Conservation (phyloP, 2,888 invertebrate species). For the Pseudanteris insignis region DNA sequence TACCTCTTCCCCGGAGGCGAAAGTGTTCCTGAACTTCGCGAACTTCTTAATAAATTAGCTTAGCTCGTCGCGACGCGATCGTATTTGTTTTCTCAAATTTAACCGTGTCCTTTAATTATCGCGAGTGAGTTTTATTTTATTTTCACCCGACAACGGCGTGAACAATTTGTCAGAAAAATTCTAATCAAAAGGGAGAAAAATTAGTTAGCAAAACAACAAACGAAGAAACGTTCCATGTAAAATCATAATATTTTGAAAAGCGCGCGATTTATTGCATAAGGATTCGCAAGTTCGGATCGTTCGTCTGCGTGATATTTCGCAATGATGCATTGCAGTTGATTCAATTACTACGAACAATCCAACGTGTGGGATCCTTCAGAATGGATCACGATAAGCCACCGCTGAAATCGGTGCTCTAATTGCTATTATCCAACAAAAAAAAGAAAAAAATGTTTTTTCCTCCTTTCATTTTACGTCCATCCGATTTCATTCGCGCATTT, state of each 20-base stretch:
- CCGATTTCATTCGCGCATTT: conserved; percentile 34
- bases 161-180: conserved; percentile 20
- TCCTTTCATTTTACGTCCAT: conserved; percentile 42
- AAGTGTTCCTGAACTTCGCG: too few species aligned
- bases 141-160: conserved; percentile 11
- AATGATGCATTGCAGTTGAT: conserved; percentile 56
- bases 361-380: conserved; percentile 46
- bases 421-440: conserved; percentile 50
- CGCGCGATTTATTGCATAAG: conserved; percentile 22
- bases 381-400: conserved; percentile 47
- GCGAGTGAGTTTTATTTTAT: conserved; percentile 1
- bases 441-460: too few species aligned
- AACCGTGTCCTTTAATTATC: conserved; percentile 7
- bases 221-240: conserved; percentile 23
- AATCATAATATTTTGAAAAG: conserved; percentile 38
- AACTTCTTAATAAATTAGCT: conserved; percentile 1
- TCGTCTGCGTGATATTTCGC: conserved; percentile 53
- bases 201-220: conserved; percentile 8
- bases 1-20: too few species aligned
- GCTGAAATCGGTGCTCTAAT: conserved; percentile 50
- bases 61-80: background rate
- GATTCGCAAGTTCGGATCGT: conserved; percentile 44
- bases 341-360: conserved; percentile 56
- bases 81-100: conserved; percentile 2
- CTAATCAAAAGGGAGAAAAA: conserved; percentile 22